Evolutionary conservation across 2,888 invertebrate species (phyloP).

Genomic region (Aelia acuminata): DNA sequence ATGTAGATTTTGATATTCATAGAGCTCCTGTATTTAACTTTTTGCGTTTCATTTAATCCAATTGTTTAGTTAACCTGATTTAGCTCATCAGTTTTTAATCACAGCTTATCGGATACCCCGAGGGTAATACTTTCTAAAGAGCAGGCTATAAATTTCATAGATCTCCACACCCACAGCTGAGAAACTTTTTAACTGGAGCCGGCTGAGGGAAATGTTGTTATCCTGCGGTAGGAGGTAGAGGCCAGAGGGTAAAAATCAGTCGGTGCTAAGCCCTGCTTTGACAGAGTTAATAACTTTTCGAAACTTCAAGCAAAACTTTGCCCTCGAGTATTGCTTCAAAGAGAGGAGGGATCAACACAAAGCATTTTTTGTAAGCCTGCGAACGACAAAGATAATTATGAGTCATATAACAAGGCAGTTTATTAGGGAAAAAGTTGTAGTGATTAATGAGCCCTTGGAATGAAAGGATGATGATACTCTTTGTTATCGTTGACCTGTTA

Average conservation of each 20-base stretch:
- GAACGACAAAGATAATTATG: neutral
- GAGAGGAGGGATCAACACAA: neutral
- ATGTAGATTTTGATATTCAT: too few relatives aligned
- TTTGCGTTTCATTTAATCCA: neutral
- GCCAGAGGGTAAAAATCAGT: neutral
- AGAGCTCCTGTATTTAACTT: neutral
- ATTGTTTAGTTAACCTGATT: neutral
- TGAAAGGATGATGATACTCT: neutral
- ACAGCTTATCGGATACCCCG: neutral
- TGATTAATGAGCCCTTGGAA: neutral
- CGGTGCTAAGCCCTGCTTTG: constrained; percentile 30
- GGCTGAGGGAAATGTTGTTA: neutral
- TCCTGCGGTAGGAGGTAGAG: neutral
- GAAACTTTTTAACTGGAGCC: constrained; percentile 65
- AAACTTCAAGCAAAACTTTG: constrained; percentile 36
- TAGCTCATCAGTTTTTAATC: neutral
- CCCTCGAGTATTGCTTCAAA: neutral
- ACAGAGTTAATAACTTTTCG: constrained; percentile 35
- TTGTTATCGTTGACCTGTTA: neutral
- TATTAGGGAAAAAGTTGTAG: neutral
- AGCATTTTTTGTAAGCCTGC: neutral
- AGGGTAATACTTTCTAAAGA: neutral
- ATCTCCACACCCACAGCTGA: neutral
- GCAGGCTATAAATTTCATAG: neutral
- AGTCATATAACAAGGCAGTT: neutral